Percentiles rank a stretch among this genome's conserved stretches.
These are phyloP conservation scores for Ceratitis capitata DNA, from an alignment of 1,140 invertebrate species.

Conservation along the genomic window DNA sequence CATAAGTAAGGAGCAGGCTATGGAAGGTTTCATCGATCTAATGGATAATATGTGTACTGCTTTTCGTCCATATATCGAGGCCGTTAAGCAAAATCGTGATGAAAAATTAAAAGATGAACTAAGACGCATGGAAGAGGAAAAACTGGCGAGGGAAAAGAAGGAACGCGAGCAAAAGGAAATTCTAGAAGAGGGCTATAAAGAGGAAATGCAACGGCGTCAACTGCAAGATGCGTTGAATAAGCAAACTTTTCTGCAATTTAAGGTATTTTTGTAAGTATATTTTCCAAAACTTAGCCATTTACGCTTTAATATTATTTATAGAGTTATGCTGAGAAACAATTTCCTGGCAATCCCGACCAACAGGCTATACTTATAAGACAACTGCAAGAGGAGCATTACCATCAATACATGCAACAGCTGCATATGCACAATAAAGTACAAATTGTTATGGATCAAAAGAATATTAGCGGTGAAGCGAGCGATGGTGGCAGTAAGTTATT, in stretches of 20 bases:
- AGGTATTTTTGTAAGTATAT: conserved; percentile 55
- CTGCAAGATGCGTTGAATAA: conserved; percentile 97
- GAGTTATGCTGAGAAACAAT: conserved; percentile 94
- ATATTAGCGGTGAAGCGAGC: conserved; percentile 33
- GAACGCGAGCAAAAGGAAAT: conserved; percentile 68
- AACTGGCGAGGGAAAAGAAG: conserved; percentile 65
- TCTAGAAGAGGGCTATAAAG: conserved; percentile 69
- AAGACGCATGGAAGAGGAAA: conserved; percentile 66
- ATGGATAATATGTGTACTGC: conserved; percentile 86
- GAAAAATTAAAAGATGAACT: conserved; percentile 70
- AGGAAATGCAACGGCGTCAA: conserved; percentile 77
- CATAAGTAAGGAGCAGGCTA: conserved; percentile 85
- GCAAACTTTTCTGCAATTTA: conserved; percentile 95
- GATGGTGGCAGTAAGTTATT: neutral
- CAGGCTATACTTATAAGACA: conserved; percentile 92
- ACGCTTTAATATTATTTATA: conserved; percentile 50
- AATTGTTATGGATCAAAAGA: conserved; percentile 44
- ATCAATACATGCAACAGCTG: conserved; percentile 95
- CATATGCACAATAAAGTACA: conserved; percentile 66
- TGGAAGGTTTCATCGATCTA: conserved; percentile 90
- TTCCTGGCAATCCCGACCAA: conserved; percentile 89
- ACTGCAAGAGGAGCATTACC: conserved; percentile 96
- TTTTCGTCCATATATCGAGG: conserved; percentile 92
- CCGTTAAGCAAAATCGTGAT: conserved; percentile 86
- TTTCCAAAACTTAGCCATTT: no score